These are phyloP conservation scores for Drosophila ohnishii DNA, from an alignment of 1,140 invertebrate genomes.

Conservation along the genomic window DNA sequence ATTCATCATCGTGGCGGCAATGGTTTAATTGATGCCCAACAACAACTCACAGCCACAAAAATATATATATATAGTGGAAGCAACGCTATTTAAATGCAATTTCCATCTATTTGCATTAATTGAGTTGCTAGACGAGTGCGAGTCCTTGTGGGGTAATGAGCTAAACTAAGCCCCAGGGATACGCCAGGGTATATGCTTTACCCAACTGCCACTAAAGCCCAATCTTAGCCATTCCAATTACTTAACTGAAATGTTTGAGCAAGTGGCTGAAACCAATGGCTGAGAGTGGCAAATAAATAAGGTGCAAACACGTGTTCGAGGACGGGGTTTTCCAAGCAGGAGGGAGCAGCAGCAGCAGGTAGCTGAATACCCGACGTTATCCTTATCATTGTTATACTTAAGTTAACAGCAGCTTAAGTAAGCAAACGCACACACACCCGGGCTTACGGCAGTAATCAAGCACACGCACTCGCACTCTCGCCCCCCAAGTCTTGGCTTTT, in stretches of 20 bases:
- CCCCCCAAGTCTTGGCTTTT: slow-evolving; percentile 33
- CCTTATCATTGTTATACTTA: slow-evolving; percentile 81
- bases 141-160: slow-evolving; percentile 28
- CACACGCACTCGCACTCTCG: slow-evolving; percentile 41
- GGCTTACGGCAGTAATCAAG: slow-evolving; percentile 64
- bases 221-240: slow-evolving; percentile 68
- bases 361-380: slow-evolving; percentile 68
- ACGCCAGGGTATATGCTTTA: slow-evolving; percentile 7
- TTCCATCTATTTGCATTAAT: slow-evolving; percentile 71
- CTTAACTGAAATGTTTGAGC: slow-evolving; percentile 65
- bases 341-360: slow-evolving; percentile 14
- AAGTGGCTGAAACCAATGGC: slow-evolving; percentile 50
- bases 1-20: slow-evolving; percentile 9
- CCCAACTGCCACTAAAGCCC: slow-evolving; percentile 26
- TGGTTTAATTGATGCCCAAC: slow-evolving; percentile 11
- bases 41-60: background rate
- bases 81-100: slow-evolving; percentile 64
- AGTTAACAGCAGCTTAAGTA: slow-evolving; percentile 79
- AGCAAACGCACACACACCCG: slow-evolving; percentile 35
- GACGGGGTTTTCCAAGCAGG: background rate
- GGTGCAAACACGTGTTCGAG: slow-evolving; percentile 59
- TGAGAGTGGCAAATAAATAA: slow-evolving; percentile 67
- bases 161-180: slow-evolving; percentile 13
- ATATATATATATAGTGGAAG: slow-evolving; percentile 13
- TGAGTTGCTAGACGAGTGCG: slow-evolving; percentile 49